Conservation (phyloP, 1,140 invertebrate species). For the Sminthurides bifidus region DNA sequence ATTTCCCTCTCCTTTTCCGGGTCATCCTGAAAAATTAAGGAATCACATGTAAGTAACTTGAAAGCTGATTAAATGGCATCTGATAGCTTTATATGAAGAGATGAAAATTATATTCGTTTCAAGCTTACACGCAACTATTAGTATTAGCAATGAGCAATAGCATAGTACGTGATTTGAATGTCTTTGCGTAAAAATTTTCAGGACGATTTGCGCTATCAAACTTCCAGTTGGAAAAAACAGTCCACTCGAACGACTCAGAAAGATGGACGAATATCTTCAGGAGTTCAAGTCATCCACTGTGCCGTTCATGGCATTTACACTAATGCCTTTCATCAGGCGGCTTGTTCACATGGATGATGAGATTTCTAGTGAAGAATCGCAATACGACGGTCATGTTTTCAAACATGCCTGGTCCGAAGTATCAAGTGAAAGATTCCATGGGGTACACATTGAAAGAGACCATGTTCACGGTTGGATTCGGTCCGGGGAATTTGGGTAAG, state of each 20-base stretch:
- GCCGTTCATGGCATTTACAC: background rate
- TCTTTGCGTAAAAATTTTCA: too few relatives aligned
- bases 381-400: constrained; percentile 7
- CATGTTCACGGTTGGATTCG: constrained; percentile 1
- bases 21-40: constrained; percentile 17
- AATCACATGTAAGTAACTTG: constrained; percentile 14
- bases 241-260: background rate
- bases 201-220: constrained; percentile 5
- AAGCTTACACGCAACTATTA: too few relatives aligned
- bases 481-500: background rate
- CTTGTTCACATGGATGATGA: constrained; percentile 1
- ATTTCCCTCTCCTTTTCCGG: constrained; percentile 10
- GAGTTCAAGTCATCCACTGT: background rate
- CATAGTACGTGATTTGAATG: too few relatives aligned
- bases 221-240: background rate
- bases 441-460: constrained; percentile 2
- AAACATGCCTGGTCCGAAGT: constrained; percentile 6
- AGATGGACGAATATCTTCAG: constrained; percentile 6
- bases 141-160: too few relatives aligned
- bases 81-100: constrained; percentile 2
- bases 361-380: background rate
- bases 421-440: constrained; percentile 7
- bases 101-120: too few relatives aligned
- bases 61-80: background rate
- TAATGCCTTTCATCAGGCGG: background rate